phyloP scores from a whole-genome alignment of 2,113 vertebrate genomes.

The Vicugna pacos region DNA sequence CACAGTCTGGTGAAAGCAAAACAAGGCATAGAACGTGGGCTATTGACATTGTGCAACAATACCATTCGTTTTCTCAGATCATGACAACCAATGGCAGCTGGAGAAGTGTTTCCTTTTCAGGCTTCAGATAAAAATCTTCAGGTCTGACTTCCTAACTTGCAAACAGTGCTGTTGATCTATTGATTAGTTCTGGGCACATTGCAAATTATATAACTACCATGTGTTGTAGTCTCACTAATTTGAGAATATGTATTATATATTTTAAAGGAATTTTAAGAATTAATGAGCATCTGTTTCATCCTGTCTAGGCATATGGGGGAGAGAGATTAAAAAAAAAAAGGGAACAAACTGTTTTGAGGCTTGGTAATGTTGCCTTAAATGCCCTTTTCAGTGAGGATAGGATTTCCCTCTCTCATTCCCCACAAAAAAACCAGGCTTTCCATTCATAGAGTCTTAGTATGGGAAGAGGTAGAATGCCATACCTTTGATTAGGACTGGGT shows the following conservation, averaged over 20 bases:
- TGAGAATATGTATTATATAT: constrained; percentile 33
- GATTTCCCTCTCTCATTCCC: neutral
- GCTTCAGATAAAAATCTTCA: constrained; percentile 24
- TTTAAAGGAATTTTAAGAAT: constrained; percentile 75
- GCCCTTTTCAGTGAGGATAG: neutral
- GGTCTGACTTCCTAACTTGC: neutral
- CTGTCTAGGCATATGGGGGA: constrained; percentile 68
- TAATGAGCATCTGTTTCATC: constrained; percentile 77
- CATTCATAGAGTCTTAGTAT: neutral
- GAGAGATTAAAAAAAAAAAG: constrained; percentile 60
- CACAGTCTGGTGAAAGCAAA: constrained; percentile 74
- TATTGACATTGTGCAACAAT: constrained; percentile 64
- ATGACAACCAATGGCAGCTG: constrained; percentile 52
- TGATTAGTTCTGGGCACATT: constrained; percentile 52
- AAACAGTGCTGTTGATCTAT: constrained; percentile 35
- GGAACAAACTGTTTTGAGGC: constrained; percentile 54
- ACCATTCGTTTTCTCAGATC: constrained; percentile 59
- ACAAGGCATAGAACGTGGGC: constrained; percentile 61
- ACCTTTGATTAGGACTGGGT: neutral
- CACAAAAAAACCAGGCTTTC: neutral
- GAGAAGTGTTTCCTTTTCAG: neutral
- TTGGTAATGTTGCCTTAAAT: constrained; percentile 69
- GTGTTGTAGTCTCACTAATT: constrained; percentile 61
- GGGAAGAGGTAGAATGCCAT: neutral
- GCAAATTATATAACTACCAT: constrained; percentile 56